These are phyloP conservation scores for Microctenopoma stevenorrisi DNA, from an alignment of 2,797 vertebrate genomes.

Conservation along the genomic window DNA sequence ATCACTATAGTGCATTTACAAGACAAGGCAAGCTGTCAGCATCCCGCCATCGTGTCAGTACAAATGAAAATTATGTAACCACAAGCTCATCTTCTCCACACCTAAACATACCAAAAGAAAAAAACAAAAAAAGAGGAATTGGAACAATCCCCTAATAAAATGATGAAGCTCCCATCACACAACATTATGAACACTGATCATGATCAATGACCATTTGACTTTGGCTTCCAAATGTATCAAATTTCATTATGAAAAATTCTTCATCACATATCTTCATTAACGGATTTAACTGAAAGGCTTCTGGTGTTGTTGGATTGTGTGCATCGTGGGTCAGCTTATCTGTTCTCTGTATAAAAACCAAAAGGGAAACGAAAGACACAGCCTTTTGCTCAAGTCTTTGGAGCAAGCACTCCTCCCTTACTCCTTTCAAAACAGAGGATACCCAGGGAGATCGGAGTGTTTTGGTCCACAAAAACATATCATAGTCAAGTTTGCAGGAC, in stretches of 20 bases:
- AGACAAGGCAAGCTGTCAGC: conserved; percentile 29
- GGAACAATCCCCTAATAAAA: conserved; percentile 13
- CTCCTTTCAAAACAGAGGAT: conserved; percentile 54
- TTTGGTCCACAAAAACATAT: conserved; percentile 63
- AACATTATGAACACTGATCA: conserved; percentile 24
- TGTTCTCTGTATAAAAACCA: conserved; percentile 33
- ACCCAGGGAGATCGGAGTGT: conserved; percentile 41
- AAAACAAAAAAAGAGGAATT: background rate
- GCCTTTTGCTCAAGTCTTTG: conserved; percentile 56
- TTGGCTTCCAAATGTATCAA: conserved; percentile 36
- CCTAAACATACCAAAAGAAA: conserved; percentile 27
- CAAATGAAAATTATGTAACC: conserved; percentile 38
- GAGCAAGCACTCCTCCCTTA: conserved; percentile 47
- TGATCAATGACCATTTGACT: conserved; percentile 22
- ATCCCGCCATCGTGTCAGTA: conserved; percentile 40
- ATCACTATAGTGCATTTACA: conserved; percentile 26
- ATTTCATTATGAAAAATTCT: conserved; percentile 37
- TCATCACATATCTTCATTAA: conserved; percentile 35
- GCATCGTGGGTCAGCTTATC: conserved; percentile 28
- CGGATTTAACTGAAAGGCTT: conserved; percentile 21
- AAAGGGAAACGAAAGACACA: conserved; percentile 46
- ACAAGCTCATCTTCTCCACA: conserved; percentile 5
- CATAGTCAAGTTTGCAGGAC: conserved; percentile 27
- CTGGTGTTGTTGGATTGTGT: conserved; percentile 28
- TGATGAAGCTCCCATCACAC: conserved; percentile 19